Base-by-base conservation (phyloP, 2,888 invertebrate genomes). In the Rambutsinella grinnellia region DNA sequence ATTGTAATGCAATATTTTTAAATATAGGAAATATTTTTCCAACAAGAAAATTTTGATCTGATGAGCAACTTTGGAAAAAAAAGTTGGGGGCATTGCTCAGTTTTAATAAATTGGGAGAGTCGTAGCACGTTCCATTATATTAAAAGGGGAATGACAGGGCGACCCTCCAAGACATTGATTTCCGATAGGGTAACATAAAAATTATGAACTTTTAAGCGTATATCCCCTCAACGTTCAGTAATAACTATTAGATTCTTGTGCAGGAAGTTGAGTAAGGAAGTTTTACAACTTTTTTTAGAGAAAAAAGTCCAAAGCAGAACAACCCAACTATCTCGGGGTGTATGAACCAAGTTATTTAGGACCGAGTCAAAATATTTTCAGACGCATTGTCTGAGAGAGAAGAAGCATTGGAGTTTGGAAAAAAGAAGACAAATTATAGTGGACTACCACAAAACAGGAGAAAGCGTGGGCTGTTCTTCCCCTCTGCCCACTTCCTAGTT, bases 101-200 rank as follows among this genome's bases (percentile, higher is more conserved):
- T 36, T 36, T 36, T 36, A 36, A 36, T 36, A 36, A 36, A 36
- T 36, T 36, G 36, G 36, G 13, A 36, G 36, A n/a, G n/a, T n/a
- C n/a, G n/a, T n/a, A n/a, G n/a, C n/a, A n/a, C n/a, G n/a, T n/a
- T n/a, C n/a, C n/a, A n/a, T n/a, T n/a, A n/a, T n/a, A n/a, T n/a
- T 36, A 8, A 36, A 36, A 13, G 36, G 36, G 36, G 13, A 36
- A 36, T 36, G 36, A 36, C 36, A 36, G 36, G 5, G n/a, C n/a
- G n/a, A n/a, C n/a, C n/a, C n/a, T n/a, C n/a, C n/a, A 44, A 65
- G 36, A 75, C 74, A 75, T 75, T 75, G 74, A 75, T 75, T 75
- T 75, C 67, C 67, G 67, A 75, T 67, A n/a, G 67, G 67, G 61
- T 47, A 19, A 19, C 23, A 8, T 49, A 36, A 49, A 54, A 21